Evolutionary conservation across 1,140 invertebrate species (phyloP).

Genomic region (Oreohelix idahoensis): DNA sequence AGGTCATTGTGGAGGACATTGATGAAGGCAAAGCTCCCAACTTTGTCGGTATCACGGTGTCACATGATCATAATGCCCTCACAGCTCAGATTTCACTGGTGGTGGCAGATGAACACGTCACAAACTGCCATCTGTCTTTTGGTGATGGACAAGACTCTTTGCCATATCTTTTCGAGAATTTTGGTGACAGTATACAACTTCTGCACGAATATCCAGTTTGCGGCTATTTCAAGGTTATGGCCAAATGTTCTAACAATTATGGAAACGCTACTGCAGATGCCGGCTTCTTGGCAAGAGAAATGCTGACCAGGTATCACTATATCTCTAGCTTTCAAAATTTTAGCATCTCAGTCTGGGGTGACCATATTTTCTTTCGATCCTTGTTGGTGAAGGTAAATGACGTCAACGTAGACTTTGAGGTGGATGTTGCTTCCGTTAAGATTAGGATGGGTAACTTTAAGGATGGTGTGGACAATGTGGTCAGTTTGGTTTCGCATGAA

Average conservation of each 20-base stretch:
- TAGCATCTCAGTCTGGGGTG: conserved; percentile 43
- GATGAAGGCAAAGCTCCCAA: conserved; percentile 49
- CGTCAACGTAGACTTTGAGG: not conserved
- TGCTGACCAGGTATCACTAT: conserved; percentile 43
- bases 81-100: conserved; percentile 37
- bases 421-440: not conserved
- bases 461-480: conserved; percentile 47
- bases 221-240: conserved; percentile 45
- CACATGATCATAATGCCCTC: conserved; percentile 4
- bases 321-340: conserved; percentile 30
- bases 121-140: conserved; percentile 47
- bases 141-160: conserved; percentile 27
- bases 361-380: conserved; percentile 39
- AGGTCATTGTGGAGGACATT: conserved; percentile 44
- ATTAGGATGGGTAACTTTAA: not conserved
- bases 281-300: conserved; percentile 45
- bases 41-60: conserved; percentile 49
- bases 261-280: conserved; percentile 41
- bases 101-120: conserved; percentile 43
- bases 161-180: conserved; percentile 27
- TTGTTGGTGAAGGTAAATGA: conserved; percentile 19
- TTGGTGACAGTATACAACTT: conserved; percentile 16
- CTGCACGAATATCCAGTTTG: conserved; percentile 35
- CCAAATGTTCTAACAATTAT: conserved; percentile 51
- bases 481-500: conserved; percentile 43